These are phyloP conservation scores for Callipepla californica DNA, from an alignment of 2,113 vertebrate genomes.

Conservation along the genomic window DNA sequence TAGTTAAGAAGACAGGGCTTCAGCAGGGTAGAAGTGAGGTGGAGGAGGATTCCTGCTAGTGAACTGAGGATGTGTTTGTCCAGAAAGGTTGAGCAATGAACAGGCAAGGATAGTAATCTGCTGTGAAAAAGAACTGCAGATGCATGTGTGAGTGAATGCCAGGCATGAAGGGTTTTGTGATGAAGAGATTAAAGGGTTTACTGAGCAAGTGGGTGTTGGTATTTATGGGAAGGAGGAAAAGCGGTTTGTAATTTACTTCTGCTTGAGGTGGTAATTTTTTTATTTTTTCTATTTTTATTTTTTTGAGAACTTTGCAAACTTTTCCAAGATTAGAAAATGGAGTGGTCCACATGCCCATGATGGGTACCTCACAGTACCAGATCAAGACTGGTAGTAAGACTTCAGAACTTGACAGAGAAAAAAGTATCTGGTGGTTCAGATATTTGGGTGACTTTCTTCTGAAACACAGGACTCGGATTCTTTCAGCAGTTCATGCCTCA, in stretches of 20 bases:
- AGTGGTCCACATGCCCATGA: not conserved
- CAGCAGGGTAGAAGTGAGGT: not conserved
- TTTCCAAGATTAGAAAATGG: not conserved
- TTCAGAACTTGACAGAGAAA: not conserved
- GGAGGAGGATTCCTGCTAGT: not conserved
- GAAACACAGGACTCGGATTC: not conserved
- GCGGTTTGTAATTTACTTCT: constrained; percentile 29
- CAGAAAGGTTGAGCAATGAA: not conserved
- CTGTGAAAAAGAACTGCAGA: constrained; percentile 41
- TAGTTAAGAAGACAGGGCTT: constrained; percentile 5
- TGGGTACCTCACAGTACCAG: not conserved
- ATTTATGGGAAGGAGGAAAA: constrained; percentile 26
- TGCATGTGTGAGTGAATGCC: constrained; percentile 10
- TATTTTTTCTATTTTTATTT: not conserved
- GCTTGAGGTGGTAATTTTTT: not conserved
- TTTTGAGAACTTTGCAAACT: not conserved
- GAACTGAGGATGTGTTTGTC: not conserved
- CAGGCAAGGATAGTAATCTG: not conserved
- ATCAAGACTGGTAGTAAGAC: not conserved
- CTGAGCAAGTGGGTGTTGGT: constrained; percentile 33
- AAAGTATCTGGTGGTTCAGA: constrained; percentile 11
- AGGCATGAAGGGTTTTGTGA: constrained; percentile 27
- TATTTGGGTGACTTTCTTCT: not conserved
- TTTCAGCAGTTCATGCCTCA: constrained; percentile 6
- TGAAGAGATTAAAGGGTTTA: constrained; percentile 23